phyloP scores from a whole-genome alignment of 2,888 invertebrate genomes.

The Lasioglossum calceatum region DNA sequence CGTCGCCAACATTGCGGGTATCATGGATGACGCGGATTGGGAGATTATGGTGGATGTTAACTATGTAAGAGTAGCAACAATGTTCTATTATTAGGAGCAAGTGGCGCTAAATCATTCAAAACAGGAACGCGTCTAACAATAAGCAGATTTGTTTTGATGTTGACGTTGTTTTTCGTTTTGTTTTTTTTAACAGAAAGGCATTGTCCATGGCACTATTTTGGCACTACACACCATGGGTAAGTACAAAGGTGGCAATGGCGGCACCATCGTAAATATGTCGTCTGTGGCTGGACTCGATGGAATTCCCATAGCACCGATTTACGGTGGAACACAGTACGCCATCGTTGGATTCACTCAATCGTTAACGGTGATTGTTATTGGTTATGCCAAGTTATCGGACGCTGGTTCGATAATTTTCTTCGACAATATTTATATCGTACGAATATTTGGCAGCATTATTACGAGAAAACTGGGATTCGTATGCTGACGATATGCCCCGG shows the following conservation, averaged over 20 bases:
- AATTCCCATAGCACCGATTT: conserved; percentile 85
- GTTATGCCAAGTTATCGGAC: neutral
- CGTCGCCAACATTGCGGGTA: conserved; percentile 84
- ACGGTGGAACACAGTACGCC: conserved; percentile 86
- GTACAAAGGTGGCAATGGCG: conserved; percentile 85
- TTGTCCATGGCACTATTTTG: conserved; percentile 81
- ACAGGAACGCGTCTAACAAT: neutral
- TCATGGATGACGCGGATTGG: conserved; percentile 77
- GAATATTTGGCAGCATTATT: conserved; percentile 64
- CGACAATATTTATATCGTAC: neutral
- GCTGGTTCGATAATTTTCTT: neutral
- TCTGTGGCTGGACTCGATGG: conserved; percentile 86
- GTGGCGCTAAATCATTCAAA: neutral
- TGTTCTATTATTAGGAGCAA: neutral
- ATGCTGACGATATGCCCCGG: conserved; percentile 81
- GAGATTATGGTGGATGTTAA: conserved; percentile 78
- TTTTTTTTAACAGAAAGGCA: conserved; percentile 78
- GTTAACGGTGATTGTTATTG: conserved; percentile 61
- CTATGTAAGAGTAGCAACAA: conserved; percentile 71
- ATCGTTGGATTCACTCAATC: conserved; percentile 77
- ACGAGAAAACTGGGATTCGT: conserved; percentile 78
- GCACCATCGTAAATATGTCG: conserved; percentile 87
- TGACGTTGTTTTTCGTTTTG: neutral
- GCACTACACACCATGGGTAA: conserved; percentile 84
- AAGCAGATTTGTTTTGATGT: neutral